A percentile compares a stretch with the other conserved stretches of the same genome.
These are phyloP conservation scores for Diabrotica virgifera DNA, from an alignment of 1,140 invertebrate genomes.

Conservation along the genomic window DNA sequence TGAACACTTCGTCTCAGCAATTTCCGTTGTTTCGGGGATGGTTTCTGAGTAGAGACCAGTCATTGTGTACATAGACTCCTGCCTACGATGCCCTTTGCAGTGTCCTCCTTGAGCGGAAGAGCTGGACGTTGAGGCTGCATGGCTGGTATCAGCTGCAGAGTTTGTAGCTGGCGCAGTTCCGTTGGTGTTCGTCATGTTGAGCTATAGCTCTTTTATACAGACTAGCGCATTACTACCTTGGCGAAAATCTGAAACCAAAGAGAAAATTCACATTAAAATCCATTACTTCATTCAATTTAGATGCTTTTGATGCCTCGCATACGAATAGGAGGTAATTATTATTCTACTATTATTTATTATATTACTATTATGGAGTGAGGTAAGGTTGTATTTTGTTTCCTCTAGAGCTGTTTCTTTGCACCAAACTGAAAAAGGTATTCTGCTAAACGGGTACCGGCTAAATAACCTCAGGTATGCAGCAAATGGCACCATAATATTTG, in stretches of 20 bases:
- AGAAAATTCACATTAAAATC: neutral
- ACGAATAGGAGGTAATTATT: neutral
- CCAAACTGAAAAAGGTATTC: too few species aligned
- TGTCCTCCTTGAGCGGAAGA: conserved; percentile 30
- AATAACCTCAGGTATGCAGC: too few species aligned
- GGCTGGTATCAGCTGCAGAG: neutral
- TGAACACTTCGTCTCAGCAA: conserved; percentile 44
- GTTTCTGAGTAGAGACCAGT: conserved; percentile 78
- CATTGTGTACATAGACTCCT: conserved; percentile 84
- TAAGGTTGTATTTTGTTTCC: neutral
- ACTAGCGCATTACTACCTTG: neutral
- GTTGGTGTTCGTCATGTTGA: conserved; percentile 5
- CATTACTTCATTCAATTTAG: neutral
- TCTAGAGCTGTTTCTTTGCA: too few species aligned
- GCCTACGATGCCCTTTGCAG: conserved; percentile 60
- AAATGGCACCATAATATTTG: too few species aligned
- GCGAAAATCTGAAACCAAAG: neutral
- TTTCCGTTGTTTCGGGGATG: conserved; percentile 51
- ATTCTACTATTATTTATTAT: neutral
- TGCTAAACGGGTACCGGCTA: too few species aligned
- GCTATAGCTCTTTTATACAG: neutral
- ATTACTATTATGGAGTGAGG: too few species aligned
- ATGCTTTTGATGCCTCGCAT: neutral
- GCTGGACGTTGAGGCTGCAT: conserved; percentile 9
- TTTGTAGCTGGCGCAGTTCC: neutral